Evolutionary conservation across 2,113 vertebrate genomes (phyloP).

Genomic region (Perccottus glenii): DNA sequence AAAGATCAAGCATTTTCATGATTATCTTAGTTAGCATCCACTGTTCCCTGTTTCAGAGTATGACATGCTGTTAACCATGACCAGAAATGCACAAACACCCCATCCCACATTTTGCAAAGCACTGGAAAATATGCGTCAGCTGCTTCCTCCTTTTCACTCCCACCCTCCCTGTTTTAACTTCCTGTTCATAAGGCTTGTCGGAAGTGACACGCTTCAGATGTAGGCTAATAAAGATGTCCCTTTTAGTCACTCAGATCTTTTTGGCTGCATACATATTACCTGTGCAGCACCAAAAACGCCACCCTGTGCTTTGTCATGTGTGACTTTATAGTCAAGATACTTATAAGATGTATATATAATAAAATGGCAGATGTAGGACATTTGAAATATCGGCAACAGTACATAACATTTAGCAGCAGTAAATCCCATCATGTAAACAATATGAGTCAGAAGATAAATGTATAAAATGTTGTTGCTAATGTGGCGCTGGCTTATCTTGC

Average conservation of each 20-base stretch:
- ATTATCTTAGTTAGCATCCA: too few species aligned
- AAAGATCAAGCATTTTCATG: background rate
- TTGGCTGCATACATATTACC: too few species aligned
- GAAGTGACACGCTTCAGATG: slow-evolving; percentile 49
- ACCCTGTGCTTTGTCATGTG: too few species aligned
- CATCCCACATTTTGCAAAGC: slow-evolving; percentile 29
- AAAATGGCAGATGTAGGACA: too few species aligned
- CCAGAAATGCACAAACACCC: slow-evolving; percentile 9
- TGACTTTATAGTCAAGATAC: too few species aligned
- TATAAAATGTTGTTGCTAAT: slow-evolving; percentile 9
- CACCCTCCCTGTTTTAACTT: slow-evolving; percentile 57
- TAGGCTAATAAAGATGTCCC: background rate
- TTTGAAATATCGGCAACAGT: too few species aligned
- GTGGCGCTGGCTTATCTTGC: slow-evolving; percentile 1
- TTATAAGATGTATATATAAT: too few species aligned
- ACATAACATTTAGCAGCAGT: too few species aligned
- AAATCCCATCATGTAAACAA: too few species aligned
- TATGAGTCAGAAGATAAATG: background rate
- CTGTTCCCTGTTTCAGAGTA: too few species aligned
- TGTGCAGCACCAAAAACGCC: too few species aligned
- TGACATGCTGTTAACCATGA: too few species aligned
- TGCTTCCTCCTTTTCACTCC: slow-evolving; percentile 55
- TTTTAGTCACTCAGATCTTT: background rate
- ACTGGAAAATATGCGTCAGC: slow-evolving; percentile 69
- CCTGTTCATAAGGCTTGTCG: slow-evolving; percentile 54